These are phyloP conservation scores for Corythornis cristatus DNA, from an alignment of 2,113 vertebrate species.

Conservation along the genomic window DNA sequence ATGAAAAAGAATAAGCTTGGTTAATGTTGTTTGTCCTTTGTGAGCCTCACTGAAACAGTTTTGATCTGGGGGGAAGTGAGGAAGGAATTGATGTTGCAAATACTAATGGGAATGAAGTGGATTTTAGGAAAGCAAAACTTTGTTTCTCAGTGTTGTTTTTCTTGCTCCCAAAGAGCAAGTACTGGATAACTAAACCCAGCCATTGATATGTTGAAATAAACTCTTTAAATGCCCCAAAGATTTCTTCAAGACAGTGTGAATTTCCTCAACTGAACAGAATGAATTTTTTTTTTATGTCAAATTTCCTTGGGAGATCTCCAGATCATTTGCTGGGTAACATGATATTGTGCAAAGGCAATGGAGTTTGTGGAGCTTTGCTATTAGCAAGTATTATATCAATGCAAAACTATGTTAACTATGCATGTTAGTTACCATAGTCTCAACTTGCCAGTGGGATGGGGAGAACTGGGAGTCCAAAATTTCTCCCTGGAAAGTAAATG, in stretches of 20 bases:
- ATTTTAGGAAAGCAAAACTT: not conserved
- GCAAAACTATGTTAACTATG: not conserved
- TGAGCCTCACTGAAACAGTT: not conserved
- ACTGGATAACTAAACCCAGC: not conserved
- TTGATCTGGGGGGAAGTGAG: not conserved
- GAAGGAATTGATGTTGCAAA: not conserved
- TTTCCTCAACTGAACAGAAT: not conserved
- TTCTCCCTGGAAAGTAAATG: not conserved
- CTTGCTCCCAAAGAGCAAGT: not conserved
- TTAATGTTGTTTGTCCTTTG: not conserved
- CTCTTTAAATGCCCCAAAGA: not conserved
- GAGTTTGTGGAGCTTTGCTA: not conserved
- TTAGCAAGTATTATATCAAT: not conserved
- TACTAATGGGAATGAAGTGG: not conserved
- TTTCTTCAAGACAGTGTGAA: not conserved
- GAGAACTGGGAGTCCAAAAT: not conserved
- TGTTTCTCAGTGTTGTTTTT: not conserved
- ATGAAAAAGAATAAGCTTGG: not conserved
- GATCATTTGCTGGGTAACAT: not conserved
- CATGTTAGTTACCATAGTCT: not conserved
- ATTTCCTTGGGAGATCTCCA: not conserved
- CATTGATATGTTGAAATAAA: not conserved
- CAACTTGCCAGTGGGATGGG: not conserved
- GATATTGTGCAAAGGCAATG: not conserved
- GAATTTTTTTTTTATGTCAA: not conserved